phyloP scores from a whole-genome alignment of 2,888 invertebrate genomes.

The Alviniconcha strummeri region DNA sequence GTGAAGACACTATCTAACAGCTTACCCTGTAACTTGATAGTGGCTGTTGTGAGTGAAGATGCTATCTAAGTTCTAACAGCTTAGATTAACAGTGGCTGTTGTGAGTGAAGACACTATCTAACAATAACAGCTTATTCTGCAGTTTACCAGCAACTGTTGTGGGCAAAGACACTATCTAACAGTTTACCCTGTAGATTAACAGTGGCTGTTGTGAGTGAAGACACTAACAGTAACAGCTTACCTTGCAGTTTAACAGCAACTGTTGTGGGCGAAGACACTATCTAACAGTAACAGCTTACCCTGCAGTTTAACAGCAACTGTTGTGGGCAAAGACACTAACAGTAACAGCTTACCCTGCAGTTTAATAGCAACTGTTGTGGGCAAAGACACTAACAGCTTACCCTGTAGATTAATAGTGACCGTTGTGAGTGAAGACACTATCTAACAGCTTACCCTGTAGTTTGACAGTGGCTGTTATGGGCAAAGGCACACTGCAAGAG shows the following conservation, averaged over 20 bases:
- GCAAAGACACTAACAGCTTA: slow-evolving; percentile 17
- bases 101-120: no score
- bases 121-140: no score
- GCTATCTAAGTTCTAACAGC: no score
- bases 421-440: slow-evolving; percentile 41
- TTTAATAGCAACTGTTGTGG: slow-evolving; percentile 39
- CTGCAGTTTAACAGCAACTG: slow-evolving; percentile 39
- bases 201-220: slow-evolving; percentile 38
- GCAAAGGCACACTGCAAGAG: slow-evolving; percentile 44
- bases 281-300: slow-evolving; percentile 36
- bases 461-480: slow-evolving; percentile 41
- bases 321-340: slow-evolving; percentile 44
- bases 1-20: no score
- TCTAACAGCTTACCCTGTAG: slow-evolving; percentile 35
- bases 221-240: no score
- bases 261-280: slow-evolving; percentile 41
- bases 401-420: slow-evolving; percentile 35
- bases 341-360: no score
- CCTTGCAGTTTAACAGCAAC: slow-evolving; percentile 34
- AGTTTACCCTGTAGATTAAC: slow-evolving; percentile 22
- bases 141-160: no score
- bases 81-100: no score
- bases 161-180: no score
- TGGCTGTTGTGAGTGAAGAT: no score
- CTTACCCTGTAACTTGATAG: no score